Base-by-base conservation (phyloP, 2,797 vertebrate species). In the Calcarius lapponicus region DNA sequence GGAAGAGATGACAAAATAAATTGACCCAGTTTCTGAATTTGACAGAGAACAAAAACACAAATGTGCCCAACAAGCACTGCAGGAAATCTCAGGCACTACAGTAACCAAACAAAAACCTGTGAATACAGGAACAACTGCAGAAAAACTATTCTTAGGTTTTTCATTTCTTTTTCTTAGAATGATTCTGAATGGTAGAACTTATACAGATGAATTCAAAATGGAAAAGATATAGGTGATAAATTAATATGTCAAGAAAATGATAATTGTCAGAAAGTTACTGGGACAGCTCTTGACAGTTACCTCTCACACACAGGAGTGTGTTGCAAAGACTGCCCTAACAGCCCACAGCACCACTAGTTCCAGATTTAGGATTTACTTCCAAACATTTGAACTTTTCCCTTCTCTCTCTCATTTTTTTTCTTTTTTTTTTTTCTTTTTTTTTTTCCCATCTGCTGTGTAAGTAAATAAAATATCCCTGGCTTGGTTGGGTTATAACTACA, bases 221-320 rank as follows among this genome's bases (percentile, higher is more conserved):
- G 31, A 54, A 85, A 61, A 61, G 3, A 14, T 14, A 48, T 6
- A 69, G 9, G 4, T 17, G 32, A 40, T n/a, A 80, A 61, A 31
- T 8, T 62, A 84, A 5, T 51, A 56, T 34, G 80, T 69, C 17
- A 73, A 65, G 6, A 43, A 75, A 88, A 78, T 2, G 0, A 6
- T 25, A 54, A 9, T 0, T 48, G 29, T 14, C 19, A 42, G n/a
- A 73, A 87, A 67, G 21, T 43, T 67, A 43, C 17, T 74, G 48
- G 31, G 21, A 34, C 28, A 58, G 25, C 10, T 67, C n/a, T 50
- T 64, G 9, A 86, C 64, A 47, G n/a, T 57, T 38, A 28, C 21
- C 51, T 62, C 0, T 0, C 0, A 1, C 2, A 7, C 36, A 57
- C 32, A 50, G 12, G 6, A 70, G 7, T 1, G 0, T 22, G 22